Base-by-base conservation (phyloP, 2,113 vertebrate genomes). In the Phrynosoma platyrhinos region DNA sequence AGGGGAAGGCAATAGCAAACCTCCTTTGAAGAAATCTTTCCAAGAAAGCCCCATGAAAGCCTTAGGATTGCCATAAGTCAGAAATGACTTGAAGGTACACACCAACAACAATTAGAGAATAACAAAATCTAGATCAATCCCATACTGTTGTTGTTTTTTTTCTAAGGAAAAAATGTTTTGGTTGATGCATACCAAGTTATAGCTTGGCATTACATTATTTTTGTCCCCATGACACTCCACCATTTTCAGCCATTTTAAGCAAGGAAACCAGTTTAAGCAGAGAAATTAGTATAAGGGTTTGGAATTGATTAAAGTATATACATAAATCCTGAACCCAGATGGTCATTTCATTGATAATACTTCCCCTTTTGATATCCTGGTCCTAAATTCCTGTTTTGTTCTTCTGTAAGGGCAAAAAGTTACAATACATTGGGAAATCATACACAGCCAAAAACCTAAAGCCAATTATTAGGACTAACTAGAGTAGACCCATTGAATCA, bases 361-460 rank as follows among this genome's bases (percentile, higher is more conserved):
- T 6, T 10, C 64, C 64, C 16, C 8, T 14, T 52, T 20, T 36
- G 25, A 30, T 53, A 86, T 23, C 9, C 18, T 53, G 62, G 62
- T 47, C 40, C 47, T 69, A 32, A 68, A 86, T n/a, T 20, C 47
- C 18, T 66, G 68, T 78, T 69, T 86, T 69, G 62, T 66, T n/a
- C n/a, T 78, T 32, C 20, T 55, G 8, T 42, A 86, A 85, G n/a
- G 16, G 32, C 20, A 36, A 5, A 74, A 53, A 85, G 42, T 36
- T 58, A 66, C 14, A 12, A 66, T 32, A 12, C 80, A 42, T 18
- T 32, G 64, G 62, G 58, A 66, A 81, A 81, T 9, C 7, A 77
- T 9, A 18, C 91, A 88, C 86, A 94, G 80, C 5, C 47, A 32
- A 86, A 90, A 13, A 53, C 64, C 5, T 6, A 62, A 23, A 58